These are phyloP conservation scores for Gallirallus australis DNA, from an alignment of 2,797 vertebrate genomes.

Conservation along the genomic window DNA sequence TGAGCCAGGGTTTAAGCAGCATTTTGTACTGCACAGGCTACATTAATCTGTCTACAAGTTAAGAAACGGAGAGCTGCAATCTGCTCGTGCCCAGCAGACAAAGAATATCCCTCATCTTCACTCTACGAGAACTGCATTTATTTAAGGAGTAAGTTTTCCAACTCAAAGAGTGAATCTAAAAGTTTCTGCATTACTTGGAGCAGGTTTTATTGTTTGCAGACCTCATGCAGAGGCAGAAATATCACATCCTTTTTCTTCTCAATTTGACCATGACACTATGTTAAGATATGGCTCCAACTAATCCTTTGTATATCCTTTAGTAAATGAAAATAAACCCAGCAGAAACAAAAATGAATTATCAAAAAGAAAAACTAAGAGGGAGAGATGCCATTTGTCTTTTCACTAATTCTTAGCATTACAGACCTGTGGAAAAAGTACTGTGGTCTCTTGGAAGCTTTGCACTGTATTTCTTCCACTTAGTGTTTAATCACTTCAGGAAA, in stretches of 20 bases:
- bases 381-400: conserved; percentile 19
- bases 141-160: neutral
- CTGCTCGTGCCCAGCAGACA: neutral
- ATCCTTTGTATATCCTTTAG: neutral
- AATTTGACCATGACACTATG: neutral
- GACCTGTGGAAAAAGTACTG: neutral
- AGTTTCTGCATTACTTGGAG: neutral
- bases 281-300: conserved; percentile 19
- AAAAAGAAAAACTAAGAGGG: conserved; percentile 3
- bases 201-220: neutral
- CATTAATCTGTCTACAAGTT: neutral
- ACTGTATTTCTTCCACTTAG: conserved; percentile 23
- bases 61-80: neutral
- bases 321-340: conserved; percentile 38
- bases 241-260: neutral
- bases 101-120: neutral
- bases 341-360: conserved; percentile 30
- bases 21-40: neutral
- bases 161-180: neutral
- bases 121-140: neutral
- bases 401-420: neutral
- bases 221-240: neutral
- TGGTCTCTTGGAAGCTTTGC: neutral
- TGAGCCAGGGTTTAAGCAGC: conserved; percentile 39
- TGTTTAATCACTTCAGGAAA: conserved; percentile 54